Base-by-base conservation (phyloP, 2,113 vertebrate species). In the Nannospalax galili region DNA sequence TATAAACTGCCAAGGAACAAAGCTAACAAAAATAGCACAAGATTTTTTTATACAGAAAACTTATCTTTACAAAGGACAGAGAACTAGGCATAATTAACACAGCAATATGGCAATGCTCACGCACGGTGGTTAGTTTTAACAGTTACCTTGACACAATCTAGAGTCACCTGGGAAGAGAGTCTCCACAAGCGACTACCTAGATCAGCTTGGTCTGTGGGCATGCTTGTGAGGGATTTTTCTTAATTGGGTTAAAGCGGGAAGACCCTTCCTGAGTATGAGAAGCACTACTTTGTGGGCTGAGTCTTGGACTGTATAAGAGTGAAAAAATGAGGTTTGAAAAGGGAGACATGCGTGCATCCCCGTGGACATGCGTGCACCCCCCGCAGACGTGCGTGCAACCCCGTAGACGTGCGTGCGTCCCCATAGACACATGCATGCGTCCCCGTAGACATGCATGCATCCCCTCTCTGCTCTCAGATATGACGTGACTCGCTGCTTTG, bases 41-140 rank as follows among this genome's bases (percentile, higher is more conserved):
- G 52, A 73, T 48, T 91, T 48, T 91, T 95, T 88, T 85, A 35
- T 14, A 67, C 20, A 42, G 75, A 84, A 95, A 92, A 90, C 19
- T 56, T 94, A 26, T 73, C 40, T 69, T 90, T 72, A 28, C 79
- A 26, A 75, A 79, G 73, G 67, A 88, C 3, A 30, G 42, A 72
- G 80, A 91, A 70, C 7, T 35, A 67, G 64, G 58, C 24, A 42
- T 87, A 91, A 62, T 74, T 48, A 72, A 67, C 28, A 45, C 19
- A 62, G 73, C 52, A 32, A 89, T 22, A 42, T 2, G 35, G 16
- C 26, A 62, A 14, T 72, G 17, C 69, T 94, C 72, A 81, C 32
- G 14, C 12, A 62, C 32, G 16, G 5, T 1, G 17, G 80, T 84
- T 62, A 65, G 26, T 65, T 65, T 28, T 45, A 52, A 52, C 11